Percentiles rank a stretch among this genome's conserved stretches.
phyloP scores from a whole-genome alignment of 2,113 vertebrate genomes.

The Corvus hawaiiensis region DNA sequence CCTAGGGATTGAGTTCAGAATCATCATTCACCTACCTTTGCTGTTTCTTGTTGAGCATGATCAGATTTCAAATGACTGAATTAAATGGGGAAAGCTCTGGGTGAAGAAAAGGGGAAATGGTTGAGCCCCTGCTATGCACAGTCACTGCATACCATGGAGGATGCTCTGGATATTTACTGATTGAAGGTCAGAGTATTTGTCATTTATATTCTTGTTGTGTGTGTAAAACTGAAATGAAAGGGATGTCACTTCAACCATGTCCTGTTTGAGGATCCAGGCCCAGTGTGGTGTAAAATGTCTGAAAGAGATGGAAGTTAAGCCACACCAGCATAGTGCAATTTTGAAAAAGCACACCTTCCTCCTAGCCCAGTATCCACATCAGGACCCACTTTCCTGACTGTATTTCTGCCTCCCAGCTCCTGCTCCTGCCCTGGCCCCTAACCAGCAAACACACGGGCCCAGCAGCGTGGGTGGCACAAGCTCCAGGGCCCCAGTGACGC shows the following conservation, averaged over 20 bases:
- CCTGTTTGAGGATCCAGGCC: neutral
- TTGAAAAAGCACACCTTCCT: neutral
- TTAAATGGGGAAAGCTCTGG: neutral
- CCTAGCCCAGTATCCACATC: neutral
- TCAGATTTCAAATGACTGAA: neutral
- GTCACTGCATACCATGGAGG: fast-evolving
- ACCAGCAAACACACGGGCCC: fast-evolving
- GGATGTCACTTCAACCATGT: neutral
- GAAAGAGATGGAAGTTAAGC: neutral
- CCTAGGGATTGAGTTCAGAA: neutral
- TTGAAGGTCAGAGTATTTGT: neutral
- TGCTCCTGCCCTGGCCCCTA: neutral
- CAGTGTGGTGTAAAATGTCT: neutral
- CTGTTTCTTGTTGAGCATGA: neutral
- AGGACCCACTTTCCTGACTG: neutral
- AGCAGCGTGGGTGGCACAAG: neutral
- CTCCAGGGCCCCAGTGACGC: fast-evolving
- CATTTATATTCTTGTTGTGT: neutral
- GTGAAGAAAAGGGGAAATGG: neutral
- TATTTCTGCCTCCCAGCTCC: neutral
- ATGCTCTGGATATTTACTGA: neutral
- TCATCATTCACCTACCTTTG: neutral
- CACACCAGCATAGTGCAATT: neutral
- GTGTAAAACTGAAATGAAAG: neutral
- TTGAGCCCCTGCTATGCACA: neutral